Conservation (phyloP, 2,888 invertebrate genomes). For the Scaptomyza tumidula region DNA sequence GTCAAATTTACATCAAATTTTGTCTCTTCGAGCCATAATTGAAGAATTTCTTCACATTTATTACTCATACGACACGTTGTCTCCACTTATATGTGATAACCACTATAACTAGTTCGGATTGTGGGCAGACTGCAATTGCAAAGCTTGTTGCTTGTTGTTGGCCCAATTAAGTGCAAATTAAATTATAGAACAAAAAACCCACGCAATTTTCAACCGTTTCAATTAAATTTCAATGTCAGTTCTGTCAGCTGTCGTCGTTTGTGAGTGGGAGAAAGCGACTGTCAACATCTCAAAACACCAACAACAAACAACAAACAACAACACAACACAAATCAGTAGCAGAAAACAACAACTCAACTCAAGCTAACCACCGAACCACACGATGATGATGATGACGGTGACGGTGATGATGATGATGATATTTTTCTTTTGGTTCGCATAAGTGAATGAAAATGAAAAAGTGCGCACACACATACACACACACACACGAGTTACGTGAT, state of each 20-base stretch:
- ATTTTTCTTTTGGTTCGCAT: constrained; percentile 33
- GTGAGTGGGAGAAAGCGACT: constrained; percentile 9
- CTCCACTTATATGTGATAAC: not conserved
- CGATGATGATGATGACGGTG: constrained; percentile 13
- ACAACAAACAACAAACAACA: constrained; percentile 30
- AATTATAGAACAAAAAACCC: constrained; percentile 58
- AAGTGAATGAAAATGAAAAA: constrained; percentile 80
- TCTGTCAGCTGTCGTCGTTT: constrained; percentile 33
- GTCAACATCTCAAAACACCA: not conserved
- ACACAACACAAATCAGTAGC: constrained; percentile 25
- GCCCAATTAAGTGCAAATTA: constrained; percentile 72
- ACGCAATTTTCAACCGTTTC: constrained; percentile 40
- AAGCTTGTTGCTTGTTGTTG: constrained; percentile 56
- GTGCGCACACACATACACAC: constrained; percentile 21
- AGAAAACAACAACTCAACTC: constrained; percentile 9
- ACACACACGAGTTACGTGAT: constrained; percentile 70
- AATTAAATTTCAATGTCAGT: constrained; percentile 61
- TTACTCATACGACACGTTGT: constrained; percentile 16
- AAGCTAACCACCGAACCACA: not conserved
- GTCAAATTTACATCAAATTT: not conserved
- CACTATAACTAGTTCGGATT: not conserved
- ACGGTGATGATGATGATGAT: constrained; percentile 12
- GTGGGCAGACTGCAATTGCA: constrained; percentile 48
- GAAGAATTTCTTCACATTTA: not conserved
- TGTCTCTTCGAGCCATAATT: not conserved